Evolutionary conservation across 2,888 invertebrate species (phyloP).

Genomic region (Ochropleura plecta): DNA sequence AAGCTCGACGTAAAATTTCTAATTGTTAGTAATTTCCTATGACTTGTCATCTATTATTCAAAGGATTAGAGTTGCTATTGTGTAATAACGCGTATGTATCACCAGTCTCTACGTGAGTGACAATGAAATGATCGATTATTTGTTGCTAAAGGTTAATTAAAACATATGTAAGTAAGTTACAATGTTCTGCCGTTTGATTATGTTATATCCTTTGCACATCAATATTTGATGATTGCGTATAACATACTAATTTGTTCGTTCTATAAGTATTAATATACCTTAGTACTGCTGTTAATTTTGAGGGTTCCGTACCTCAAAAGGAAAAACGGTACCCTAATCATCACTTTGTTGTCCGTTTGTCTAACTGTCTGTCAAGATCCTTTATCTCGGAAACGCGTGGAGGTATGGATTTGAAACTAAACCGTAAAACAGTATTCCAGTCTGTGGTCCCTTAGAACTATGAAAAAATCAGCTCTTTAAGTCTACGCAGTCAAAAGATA

Average conservation of each 20-base stretch:
- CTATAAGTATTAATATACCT: not conserved
- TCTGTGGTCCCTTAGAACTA: too few species aligned
- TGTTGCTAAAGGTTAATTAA: constrained; percentile 53
- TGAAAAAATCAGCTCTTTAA: too few species aligned
- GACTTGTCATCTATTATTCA: constrained; percentile 66
- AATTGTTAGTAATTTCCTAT: constrained; percentile 63
- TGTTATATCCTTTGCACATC: constrained; percentile 22
- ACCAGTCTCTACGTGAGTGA: constrained; percentile 45
- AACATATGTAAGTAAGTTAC: constrained; percentile 43
- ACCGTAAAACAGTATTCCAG: too few species aligned
- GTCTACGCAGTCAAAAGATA: too few species aligned
- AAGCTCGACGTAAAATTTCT: constrained; percentile 53
- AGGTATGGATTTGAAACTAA: too few species aligned
- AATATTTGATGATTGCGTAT: constrained; percentile 31
- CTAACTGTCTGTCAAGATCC: too few species aligned
- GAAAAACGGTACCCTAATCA: too few species aligned
- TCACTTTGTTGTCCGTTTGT: too few species aligned
- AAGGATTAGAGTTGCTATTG: constrained; percentile 30
- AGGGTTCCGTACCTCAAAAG: too few species aligned
- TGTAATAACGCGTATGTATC: constrained; percentile 38
- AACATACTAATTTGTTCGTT: constrained; percentile 4
- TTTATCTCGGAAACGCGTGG: too few species aligned
- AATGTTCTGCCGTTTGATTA: constrained; percentile 43
- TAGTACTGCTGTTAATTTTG: not conserved
- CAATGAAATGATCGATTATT: constrained; percentile 54